Base-by-base conservation (phyloP, 2,888 invertebrate genomes). In the Hylaea fasciaria region DNA sequence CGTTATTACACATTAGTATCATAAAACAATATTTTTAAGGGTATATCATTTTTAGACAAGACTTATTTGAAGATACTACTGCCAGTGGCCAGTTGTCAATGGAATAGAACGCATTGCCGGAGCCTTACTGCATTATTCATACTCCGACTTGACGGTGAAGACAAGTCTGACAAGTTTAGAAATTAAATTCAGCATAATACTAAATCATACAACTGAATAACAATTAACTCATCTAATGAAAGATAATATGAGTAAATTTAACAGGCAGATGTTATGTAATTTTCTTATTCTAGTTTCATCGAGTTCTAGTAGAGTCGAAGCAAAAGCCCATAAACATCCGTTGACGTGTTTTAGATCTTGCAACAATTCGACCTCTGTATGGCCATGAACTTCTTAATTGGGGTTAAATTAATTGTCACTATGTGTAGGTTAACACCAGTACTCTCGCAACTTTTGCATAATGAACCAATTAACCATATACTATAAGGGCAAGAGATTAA, bases 381-480 rank as follows among this genome's bases (percentile, higher is more conserved):
- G 56, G 51, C 65, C 69, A 59, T 70, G 69, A 68, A 64, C 64
- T 62, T 57, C 49, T 74, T 84, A 84, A 90, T 86, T 86, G 85
- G 81, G 90, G 91, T 91, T 89, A 90, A 91, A 85, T 83, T 85
- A 87, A 88, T 89, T 87, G 88, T 82, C 86, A 73, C 80, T 77
- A 72, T 10, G 69, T 79, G 80, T 84, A 72, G 7, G 69, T 84
- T 83, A 82, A 75, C 76, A 78, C 70, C 63, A 76, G 73, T 77
- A 78, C 76, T 69, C 69, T 68, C 69, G 68, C 37, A 56, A 68
- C 64, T 74, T 71, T 65, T 72, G 73, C 71, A 71, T 73, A 70
- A 73, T 73, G 59, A 73, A 71, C 65, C 60, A 72, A 68, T 72
- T 69, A 69, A 68, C 60, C 46, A 53, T 56, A 47, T 56, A 32